phyloP scores from a whole-genome alignment of 1,140 invertebrate species.

The Nixonia krombeini region DNA sequence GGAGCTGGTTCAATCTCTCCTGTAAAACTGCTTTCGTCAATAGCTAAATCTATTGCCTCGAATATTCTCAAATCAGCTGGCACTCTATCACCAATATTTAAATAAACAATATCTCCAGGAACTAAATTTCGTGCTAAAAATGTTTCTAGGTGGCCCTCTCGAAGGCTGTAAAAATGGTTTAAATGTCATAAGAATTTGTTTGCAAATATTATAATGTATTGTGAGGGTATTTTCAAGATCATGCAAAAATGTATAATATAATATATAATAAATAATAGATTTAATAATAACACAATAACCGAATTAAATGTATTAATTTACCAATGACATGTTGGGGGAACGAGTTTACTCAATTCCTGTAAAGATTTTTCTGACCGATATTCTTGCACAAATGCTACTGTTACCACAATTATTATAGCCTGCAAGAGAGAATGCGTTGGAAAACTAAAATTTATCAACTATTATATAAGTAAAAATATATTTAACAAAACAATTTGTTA shows the following conservation, averaged over 20 bases:
- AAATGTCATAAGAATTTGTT: no score
- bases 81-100: constrained; percentile 95
- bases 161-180: constrained; percentile 77
- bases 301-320: no score
- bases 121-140: constrained; percentile 96
- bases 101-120: constrained; percentile 96
- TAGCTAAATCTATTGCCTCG: constrained; percentile 90
- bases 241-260: no score
- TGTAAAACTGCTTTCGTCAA: constrained; percentile 99
- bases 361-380: constrained; percentile 99
- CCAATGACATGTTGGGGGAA: constrained; percentile 92
- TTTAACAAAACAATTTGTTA: constrained; percentile 12
- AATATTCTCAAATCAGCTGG: constrained; percentile 96
- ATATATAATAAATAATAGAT: no score
- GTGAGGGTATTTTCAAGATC: no score
- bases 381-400: constrained; percentile 99
- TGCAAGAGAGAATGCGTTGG: constrained; percentile 62
- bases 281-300: no score
- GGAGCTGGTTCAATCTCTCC: constrained; percentile 91
- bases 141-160: constrained; percentile 89
- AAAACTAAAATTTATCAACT: constrained; percentile 4
- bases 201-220: no score
- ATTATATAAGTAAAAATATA: constrained; percentile 9
- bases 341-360: constrained; percentile 97
- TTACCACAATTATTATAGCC: constrained; percentile 96